Evolutionary conservation across 1,140 invertebrate species (phyloP), one percentile per base, ranked within the genome.

Genomic region (Drosophila ogumai): DNA sequence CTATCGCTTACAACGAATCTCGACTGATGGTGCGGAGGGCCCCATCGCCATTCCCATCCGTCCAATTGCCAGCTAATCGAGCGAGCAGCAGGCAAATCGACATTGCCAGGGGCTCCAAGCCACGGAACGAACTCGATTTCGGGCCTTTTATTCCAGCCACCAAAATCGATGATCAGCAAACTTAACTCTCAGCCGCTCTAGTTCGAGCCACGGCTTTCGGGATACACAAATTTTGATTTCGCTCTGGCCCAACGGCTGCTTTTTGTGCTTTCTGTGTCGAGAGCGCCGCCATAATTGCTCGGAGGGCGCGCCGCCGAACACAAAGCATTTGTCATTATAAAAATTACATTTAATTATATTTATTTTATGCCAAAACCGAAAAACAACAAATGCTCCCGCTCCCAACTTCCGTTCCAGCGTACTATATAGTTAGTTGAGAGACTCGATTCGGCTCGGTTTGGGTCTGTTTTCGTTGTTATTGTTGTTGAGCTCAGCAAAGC

Each of bases 281-380:
- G 67, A 72, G 61, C 61, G 55, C 38, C 57, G 78, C 66, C 75
- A 50, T 81, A 59, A 41, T 52, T 60, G 57, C 47, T 41, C 19
- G 28, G 49, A 59, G 57, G 57, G 73, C 50, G 64, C 57, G 56
- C 55, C 49, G 6, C 56, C 58, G 49, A 57, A 34, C 65, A 79
- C 79, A 81, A 71, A 52, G 81, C 74, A 74, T 88, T 87, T 88
- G 80, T 88, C 84, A 87, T 87, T 87, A 87, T 88, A 84, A 74
- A 80, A 84, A 87, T 87, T 87, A 87, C 72, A 84, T 87, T 84
- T 87, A 88, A 87, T 87, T 87, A 88, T 87, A 87, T 84, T 88
- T 87, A 71, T 65, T 82, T 82, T 54, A 43, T 56, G 63, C 59
- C 72, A 80, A 67, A 65, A n/a, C 52, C 34, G 6, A 55, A 36